Evolutionary conservation across 2,888 invertebrate species (phyloP).

Genomic region (Mongoloraphidia duomilia): DNA sequence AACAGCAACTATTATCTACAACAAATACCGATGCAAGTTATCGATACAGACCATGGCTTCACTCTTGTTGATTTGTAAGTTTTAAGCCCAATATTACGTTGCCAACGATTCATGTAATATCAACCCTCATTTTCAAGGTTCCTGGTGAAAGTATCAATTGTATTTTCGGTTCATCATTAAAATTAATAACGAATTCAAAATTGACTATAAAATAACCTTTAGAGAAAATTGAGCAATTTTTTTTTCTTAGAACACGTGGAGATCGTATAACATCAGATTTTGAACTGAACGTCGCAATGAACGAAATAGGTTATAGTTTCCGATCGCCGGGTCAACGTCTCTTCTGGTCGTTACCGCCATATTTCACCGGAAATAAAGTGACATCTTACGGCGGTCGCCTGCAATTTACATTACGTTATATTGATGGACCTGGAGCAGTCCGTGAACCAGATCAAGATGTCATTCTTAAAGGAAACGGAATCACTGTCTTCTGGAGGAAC

Average conservation of each 20-base stretch:
- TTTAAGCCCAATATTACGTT: not conserved
- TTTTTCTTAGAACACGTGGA: slow-evolving; percentile 24
- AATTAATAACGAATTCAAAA: not conserved
- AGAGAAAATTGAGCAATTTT: not conserved
- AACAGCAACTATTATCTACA: slow-evolving; percentile 49
- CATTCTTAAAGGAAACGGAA: slow-evolving; percentile 63
- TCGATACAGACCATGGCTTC: slow-evolving; percentile 41
- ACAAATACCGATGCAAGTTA: slow-evolving; percentile 49
- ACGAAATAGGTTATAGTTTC: slow-evolving; percentile 46
- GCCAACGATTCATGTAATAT: not conserved
- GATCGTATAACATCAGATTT: slow-evolving; percentile 35
- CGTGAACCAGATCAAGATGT: slow-evolving; percentile 61
- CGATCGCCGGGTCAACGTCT: slow-evolving; percentile 33
- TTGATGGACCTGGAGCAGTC: slow-evolving; percentile 36
- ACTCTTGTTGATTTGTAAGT: slow-evolving; percentile 44
- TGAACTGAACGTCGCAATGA: slow-evolving; percentile 35
- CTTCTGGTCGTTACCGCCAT: slow-evolving; percentile 63
- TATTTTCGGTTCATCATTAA: not conserved
- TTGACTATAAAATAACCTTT: not conserved
- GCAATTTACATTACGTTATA: slow-evolving; percentile 56
- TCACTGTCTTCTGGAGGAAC: slow-evolving; percentile 63
- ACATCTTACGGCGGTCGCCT: slow-evolving; percentile 79
- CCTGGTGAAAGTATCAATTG: too few relatives aligned
- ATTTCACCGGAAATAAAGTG: slow-evolving; percentile 58
- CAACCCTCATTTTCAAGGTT: not conserved